Evolutionary conservation across 2,113 vertebrate genomes (phyloP), one percentile per base, ranked within the genome.

Genomic region (Haemorhous mexicanus): DNA sequence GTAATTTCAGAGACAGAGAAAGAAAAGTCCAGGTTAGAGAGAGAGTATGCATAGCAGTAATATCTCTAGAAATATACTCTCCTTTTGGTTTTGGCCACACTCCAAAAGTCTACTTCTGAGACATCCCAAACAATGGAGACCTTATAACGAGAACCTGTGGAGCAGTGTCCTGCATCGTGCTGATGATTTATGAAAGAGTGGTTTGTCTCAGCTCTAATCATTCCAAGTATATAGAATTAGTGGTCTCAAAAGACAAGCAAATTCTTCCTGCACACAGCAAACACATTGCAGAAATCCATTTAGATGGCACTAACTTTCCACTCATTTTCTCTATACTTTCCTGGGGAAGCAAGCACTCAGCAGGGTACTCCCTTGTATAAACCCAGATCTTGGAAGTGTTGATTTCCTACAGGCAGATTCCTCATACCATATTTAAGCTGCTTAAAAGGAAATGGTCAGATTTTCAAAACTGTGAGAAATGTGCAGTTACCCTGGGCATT

Each of bases 51-150:
- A 32, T 37, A 94, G 63, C 59, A 77, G 46, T 41, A 88, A 32
- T 75, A 84, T 62, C 46, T 59, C 82, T 37, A 75, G 32, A 73
- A 91, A 80, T 22, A 58, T 3, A 37, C 6, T 74, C 18, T 87
- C 49, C 82, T 12, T 41, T 37, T 41, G 56, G 82, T 76, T 69
- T 86, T 80, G 80, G 67, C 84, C 61, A 47, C 27, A 30, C 21
- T 93, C 90, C 94, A 96, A 44, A 76, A 52, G 21, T 61, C 90
- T 89, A 49, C 86, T 82, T 55, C 61, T 79, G 75, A 80, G 73
- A 75, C 44, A 85, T 89, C 49, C 70, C 24, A 44, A 81, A 73
- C 46, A 90, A 95, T 90, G 64, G 24, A 93, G 61, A 90, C 6
- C 44, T 84, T 93, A 84, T 89, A 88, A 85, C 0, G 0, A 84